These are phyloP conservation scores for Meteorus cinctellus DNA, from an alignment of 2,888 invertebrate genomes.

Conservation along the genomic window DNA sequence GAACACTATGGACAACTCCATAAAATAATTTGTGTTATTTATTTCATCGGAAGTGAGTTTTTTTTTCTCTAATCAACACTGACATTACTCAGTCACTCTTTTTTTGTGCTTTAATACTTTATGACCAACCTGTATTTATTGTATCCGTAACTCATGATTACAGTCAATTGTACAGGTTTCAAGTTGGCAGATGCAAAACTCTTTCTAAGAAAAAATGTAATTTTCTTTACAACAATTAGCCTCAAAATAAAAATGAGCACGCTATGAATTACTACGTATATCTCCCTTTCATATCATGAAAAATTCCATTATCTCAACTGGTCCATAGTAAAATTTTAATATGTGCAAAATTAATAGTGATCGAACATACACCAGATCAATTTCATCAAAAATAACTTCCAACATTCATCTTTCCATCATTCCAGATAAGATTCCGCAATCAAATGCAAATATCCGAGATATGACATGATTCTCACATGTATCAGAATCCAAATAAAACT, in stretches of 20 bases:
- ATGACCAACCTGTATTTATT: slow-evolving; percentile 67
- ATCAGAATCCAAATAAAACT: no score
- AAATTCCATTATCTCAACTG: background rate
- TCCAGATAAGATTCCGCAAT: no score
- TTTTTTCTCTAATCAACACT: slow-evolving; percentile 19
- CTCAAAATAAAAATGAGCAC: background rate
- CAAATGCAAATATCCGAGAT: no score
- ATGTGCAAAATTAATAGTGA: no score
- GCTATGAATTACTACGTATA: background rate
- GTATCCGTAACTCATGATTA: slow-evolving; percentile 66
- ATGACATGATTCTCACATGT: no score
- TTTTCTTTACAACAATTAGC: background rate
- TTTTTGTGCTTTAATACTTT: slow-evolving; percentile 8
- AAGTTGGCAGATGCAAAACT: slow-evolving; percentile 52
- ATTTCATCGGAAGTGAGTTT: background rate
- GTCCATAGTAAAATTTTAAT: background rate
- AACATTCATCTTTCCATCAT: no score
- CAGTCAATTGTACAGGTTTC: slow-evolving; percentile 52
- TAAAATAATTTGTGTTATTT: background rate
- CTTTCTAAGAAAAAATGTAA: slow-evolving; percentile 54
- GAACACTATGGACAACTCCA: background rate
- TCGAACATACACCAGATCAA: no score
- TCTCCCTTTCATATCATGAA: background rate
- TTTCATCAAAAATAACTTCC: no score
- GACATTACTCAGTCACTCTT: background rate